Evolutionary conservation across 2,888 invertebrate species (phyloP).

Genomic region (Cartodere bifasciata): DNA sequence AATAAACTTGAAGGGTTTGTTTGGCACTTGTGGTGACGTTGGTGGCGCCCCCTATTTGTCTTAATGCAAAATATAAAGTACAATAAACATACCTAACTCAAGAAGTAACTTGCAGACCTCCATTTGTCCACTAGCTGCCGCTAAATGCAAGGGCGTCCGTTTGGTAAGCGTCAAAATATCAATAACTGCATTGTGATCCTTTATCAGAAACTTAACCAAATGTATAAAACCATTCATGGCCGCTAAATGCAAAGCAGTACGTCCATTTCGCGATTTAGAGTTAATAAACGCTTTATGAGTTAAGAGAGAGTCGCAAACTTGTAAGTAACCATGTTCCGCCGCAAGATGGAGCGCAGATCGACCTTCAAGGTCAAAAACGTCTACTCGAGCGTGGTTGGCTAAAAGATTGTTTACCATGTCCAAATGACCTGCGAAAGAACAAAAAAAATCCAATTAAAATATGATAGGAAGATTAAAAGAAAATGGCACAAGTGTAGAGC

Average conservation of each 20-base stretch:
- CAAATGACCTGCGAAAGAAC: constrained; percentile 70
- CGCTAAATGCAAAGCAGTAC: constrained; percentile 93
- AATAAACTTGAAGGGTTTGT: too few species aligned
- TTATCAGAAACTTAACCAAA: constrained; percentile 80
- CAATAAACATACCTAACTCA: too few species aligned
- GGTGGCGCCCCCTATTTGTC: too few species aligned
- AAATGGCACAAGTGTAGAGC: too few species aligned
- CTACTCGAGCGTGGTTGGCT: constrained; percentile 92
- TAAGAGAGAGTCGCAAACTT: constrained; percentile 79
- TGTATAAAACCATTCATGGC: constrained; percentile 93
- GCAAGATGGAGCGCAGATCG: constrained; percentile 91
- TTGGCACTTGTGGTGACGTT: too few species aligned
- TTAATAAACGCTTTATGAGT: constrained; percentile 98
- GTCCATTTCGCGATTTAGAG: constrained; percentile 91
- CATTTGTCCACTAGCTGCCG: constrained; percentile 91
- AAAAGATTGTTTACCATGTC: constrained; percentile 83
- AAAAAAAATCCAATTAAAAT: too few species aligned
- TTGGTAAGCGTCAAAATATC: constrained; percentile 93
- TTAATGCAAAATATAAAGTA: too few species aligned
- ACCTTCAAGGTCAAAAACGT: constrained; percentile 95
- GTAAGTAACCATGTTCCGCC: constrained; percentile 84
- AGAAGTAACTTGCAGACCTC: constrained; percentile 87
- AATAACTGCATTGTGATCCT: constrained; percentile 89
- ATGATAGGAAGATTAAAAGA: too few species aligned
- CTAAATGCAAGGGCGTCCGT: constrained; percentile 94